phyloP scores from a whole-genome alignment of 1,140 invertebrate genomes.

The Monochamus saltuarius region DNA sequence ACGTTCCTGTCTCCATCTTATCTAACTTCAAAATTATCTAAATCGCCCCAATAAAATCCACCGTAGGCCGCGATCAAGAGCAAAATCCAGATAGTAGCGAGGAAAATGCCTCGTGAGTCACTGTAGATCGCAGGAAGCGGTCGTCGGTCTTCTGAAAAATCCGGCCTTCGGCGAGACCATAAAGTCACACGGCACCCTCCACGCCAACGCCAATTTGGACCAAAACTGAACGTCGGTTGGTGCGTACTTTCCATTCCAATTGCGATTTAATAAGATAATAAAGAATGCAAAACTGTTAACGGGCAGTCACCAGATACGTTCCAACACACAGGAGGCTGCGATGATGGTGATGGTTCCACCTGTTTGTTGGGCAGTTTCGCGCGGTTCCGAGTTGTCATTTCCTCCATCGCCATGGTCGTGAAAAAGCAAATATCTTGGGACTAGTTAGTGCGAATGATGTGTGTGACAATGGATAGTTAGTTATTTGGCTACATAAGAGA shows the following conservation, averaged over 20 bases:
- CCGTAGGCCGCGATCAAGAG: too few species aligned
- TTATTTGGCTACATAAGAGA: not conserved
- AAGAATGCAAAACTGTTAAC: conserved; percentile 19
- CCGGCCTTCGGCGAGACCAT: too few species aligned
- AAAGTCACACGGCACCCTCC: too few species aligned
- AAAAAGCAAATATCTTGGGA: not conserved
- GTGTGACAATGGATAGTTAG: not conserved
- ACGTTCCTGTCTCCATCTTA: too few species aligned
- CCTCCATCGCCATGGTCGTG: not conserved
- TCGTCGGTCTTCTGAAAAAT: too few species aligned
- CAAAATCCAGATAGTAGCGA: too few species aligned
- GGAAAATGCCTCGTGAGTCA: too few species aligned
- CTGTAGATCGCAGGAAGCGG: too few species aligned
- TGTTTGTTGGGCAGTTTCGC: not conserved
- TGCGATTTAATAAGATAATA: conserved; percentile 7
- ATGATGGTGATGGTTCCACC: conserved; percentile 4
- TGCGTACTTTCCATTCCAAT: not conserved
- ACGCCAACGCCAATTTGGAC: too few species aligned
- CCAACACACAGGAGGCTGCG: not conserved
- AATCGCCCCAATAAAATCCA: too few species aligned
- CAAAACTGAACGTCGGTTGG: too few species aligned
- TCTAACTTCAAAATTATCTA: too few species aligned
- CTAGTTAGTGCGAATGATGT: not conserved
- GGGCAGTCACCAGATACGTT: conserved; percentile 2
- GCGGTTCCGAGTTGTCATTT: not conserved